These are phyloP conservation scores for Adela reaumurella DNA, from an alignment of 2,888 invertebrate genomes.

Conservation along the genomic window DNA sequence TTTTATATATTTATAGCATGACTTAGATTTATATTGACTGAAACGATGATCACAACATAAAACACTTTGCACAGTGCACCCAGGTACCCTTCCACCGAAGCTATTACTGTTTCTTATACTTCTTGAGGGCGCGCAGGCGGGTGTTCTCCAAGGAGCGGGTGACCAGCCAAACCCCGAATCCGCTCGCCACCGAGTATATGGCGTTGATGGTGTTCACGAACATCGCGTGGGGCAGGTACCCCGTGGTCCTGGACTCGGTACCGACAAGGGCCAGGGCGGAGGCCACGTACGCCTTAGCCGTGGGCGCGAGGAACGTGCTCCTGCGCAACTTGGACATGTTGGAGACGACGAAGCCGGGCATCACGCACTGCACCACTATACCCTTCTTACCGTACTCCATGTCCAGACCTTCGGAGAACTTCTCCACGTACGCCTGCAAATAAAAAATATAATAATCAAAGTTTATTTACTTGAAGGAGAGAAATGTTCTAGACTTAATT, in stretches of 20 bases:
- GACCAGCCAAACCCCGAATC: slow-evolving; percentile 59
- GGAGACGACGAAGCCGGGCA: slow-evolving; percentile 87
- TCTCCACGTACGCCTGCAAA: slow-evolving; percentile 72
- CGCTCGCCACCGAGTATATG: slow-evolving; percentile 47
- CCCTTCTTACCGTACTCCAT: slow-evolving; percentile 71
- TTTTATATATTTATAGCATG: no score
- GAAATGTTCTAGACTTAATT: no score
- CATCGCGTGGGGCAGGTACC: slow-evolving; percentile 69
- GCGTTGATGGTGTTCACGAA: slow-evolving; percentile 48
- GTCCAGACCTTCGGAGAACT: slow-evolving; percentile 72
- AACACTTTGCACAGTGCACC: neutral
- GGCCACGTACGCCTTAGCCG: slow-evolving; percentile 67
- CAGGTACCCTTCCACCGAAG: neutral
- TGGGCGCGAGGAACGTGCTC: slow-evolving; percentile 71
- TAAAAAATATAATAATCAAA: slow-evolving; percentile 6
- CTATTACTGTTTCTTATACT: slow-evolving; percentile 41
- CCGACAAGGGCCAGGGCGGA: slow-evolving; percentile 71
- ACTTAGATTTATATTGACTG: no score
- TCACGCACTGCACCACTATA: slow-evolving; percentile 74
- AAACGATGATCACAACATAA: no score
- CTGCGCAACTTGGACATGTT: slow-evolving; percentile 84
- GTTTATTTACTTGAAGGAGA: no score
- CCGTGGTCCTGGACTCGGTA: slow-evolving; percentile 65
- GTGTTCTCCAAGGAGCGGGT: slow-evolving; percentile 64
- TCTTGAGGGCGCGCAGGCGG: slow-evolving; percentile 55